Base-by-base conservation (phyloP, 2,888 invertebrate species). In the Euzophera pinguis region DNA sequence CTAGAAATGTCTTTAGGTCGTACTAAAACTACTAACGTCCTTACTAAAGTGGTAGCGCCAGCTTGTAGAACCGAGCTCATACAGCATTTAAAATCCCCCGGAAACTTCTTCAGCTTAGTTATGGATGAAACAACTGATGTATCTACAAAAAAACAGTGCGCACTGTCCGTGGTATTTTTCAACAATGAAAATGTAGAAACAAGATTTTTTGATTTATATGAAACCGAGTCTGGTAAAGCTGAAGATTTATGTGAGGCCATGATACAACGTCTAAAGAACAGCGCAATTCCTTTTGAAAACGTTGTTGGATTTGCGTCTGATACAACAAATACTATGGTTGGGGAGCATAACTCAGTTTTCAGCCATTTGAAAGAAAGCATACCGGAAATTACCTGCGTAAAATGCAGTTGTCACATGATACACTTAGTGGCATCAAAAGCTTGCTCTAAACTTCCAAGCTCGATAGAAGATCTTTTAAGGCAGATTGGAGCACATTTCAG, bases 321-420 rank as follows among this genome's bases (percentile, higher is more conserved):
- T 7, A 29, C 29, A 7, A 29, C 70, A 16, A 74, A 73, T 54
- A 61, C 6, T 5, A 53, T 75, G 75, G 63, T 73, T 39, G 75
- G 72, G 0, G 34, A 55, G 39, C 57, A 66, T 16, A 67, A 75
- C 49, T 75, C 72, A 3, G 37, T n/a, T n/a, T n/a, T n/a, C n/a
- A n/a, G n/a, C n/a, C n/a, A n/a, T n/a, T n/a, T n/a, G n/a, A n/a
- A n/a, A n/a, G n/a, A n/a, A n/a, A n/a, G n/a, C n/a, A n/a, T n/a
- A n/a, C n/a, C n/a, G n/a, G n/a, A n/a, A n/a, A n/a, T n/a, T n/a
- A n/a, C n/a, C n/a, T n/a, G n/a, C n/a, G n/a, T n/a, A n/a, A n/a
- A n/a, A n/a, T n/a, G n/a, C n/a, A n/a, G n/a, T n/a, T n/a, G n/a
- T n/a, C n/a, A n/a, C n/a, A n/a, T n/a, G n/a, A n/a, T n/a, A n/a